Evolutionary conservation across 2,113 vertebrate genomes (phyloP).

Genomic region (Platysternon megacephalum): DNA sequence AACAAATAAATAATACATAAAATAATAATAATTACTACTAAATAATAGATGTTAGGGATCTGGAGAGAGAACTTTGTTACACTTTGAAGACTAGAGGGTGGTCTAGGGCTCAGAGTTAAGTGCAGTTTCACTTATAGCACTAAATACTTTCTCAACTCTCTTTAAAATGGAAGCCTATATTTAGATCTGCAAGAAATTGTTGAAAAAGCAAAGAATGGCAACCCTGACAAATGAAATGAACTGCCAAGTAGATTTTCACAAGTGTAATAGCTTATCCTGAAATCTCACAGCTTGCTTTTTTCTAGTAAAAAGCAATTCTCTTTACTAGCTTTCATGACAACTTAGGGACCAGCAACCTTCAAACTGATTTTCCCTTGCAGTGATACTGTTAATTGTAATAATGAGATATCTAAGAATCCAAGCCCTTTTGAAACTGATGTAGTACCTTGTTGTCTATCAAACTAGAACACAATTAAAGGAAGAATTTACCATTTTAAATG

Average conservation of each 20-base stretch:
- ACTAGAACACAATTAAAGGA: conserved; percentile 64
- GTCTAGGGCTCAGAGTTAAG: conserved; percentile 16
- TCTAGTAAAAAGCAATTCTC: conserved; percentile 60
- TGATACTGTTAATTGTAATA: conserved; percentile 57
- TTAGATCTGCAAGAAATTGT: conserved; percentile 68
- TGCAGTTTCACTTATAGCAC: neutral
- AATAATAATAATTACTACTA: neutral
- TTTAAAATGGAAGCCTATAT: conserved; percentile 63
- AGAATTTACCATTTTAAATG: conserved; percentile 48
- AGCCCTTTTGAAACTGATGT: neutral
- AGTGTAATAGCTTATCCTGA: conserved; percentile 67
- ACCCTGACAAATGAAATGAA: conserved; percentile 47
- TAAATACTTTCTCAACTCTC: conserved; percentile 21
- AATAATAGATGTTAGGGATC: neutral
- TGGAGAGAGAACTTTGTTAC: conserved; percentile 6
- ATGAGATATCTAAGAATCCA: conserved; percentile 8
- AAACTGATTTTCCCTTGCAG: conserved; percentile 52
- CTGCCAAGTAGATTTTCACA: conserved; percentile 66
- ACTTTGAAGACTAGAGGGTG: conserved; percentile 35
- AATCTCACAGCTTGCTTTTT: conserved; percentile 63
- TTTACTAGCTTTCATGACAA: conserved; percentile 57
- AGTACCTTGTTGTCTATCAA: conserved; percentile 59
- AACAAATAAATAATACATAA: neutral
- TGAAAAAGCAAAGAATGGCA: conserved; percentile 54
- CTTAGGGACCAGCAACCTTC: conserved; percentile 4